Percentiles rank a stretch among this genome's conserved stretches.
Conservation (phyloP, 2,888 invertebrate genomes). For the Dynastes hyllus region DNA sequence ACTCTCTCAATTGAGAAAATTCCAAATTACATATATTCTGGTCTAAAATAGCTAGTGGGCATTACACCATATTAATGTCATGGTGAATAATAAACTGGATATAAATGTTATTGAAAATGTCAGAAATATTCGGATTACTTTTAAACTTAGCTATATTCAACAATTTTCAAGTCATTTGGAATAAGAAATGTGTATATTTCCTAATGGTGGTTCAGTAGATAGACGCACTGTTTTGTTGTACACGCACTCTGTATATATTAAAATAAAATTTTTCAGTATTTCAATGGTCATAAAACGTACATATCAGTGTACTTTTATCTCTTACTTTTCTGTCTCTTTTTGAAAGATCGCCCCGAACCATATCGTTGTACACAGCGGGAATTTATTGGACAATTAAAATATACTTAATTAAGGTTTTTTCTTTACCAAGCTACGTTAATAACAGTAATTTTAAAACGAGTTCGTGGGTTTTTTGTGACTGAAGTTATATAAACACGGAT, state of each 20-base stretch:
- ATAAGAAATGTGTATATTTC: neutral
- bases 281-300: neutral
- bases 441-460: constrained; percentile 24
- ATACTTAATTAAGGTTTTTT: constrained; percentile 32
- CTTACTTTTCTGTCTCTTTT: neutral
- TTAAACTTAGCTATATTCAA: too few relatives aligned
- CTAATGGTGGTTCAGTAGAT: neutral
- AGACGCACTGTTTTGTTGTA: neutral
- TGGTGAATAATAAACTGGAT: too few relatives aligned
- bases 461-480: constrained; percentile 4
- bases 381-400: constrained; percentile 31
- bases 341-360: neutral
- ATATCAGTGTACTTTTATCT: neutral
- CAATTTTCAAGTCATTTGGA: too few relatives aligned
- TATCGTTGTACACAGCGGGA: neutral
- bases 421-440: constrained; percentile 11
- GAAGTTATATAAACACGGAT: neutral
- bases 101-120: too few relatives aligned
- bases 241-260: neutral
- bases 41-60: too few relatives aligned
- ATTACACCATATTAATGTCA: too few relatives aligned
- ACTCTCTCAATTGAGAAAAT: too few relatives aligned
- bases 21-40: too few relatives aligned
- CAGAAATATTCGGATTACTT: too few relatives aligned
- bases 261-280: neutral